Evolutionary conservation across 2,113 vertebrate genomes (phyloP).

Genomic region (Scomber colias): DNA sequence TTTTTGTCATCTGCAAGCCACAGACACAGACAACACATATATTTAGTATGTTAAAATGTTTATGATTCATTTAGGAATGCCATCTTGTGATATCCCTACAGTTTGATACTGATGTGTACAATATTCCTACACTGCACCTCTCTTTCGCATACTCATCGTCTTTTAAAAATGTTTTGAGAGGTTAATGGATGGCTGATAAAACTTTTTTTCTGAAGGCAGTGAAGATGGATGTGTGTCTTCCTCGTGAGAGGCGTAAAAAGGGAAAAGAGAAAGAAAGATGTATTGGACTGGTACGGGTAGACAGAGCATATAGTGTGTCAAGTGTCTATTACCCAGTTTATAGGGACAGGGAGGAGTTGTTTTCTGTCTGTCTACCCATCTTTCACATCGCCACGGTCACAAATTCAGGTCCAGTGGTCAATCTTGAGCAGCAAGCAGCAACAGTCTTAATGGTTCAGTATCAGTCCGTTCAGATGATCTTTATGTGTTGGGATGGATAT

Average conservation of each 20-base stretch:
- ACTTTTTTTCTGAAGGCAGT: constrained; percentile 53
- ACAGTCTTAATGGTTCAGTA: constrained; percentile 12
- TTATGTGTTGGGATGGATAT: constrained; percentile 37
- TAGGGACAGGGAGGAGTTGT: not conserved
- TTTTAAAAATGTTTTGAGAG: constrained; percentile 6
- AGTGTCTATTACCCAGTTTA: constrained; percentile 19
- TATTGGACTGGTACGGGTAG: constrained; percentile 27
- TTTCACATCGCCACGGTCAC: constrained; percentile 35
- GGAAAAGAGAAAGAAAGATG: constrained; percentile 23
- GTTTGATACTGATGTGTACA: constrained; percentile 41
- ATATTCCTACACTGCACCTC: constrained; percentile 45
- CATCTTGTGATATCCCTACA: constrained; percentile 59
- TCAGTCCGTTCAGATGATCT: constrained; percentile 19
- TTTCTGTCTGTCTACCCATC: constrained; percentile 20
- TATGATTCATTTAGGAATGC: constrained; percentile 59
- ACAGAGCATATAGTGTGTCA: constrained; percentile 21
- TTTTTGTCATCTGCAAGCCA: constrained; percentile 47
- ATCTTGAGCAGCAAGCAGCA: constrained; percentile 39
- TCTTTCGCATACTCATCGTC: constrained; percentile 1
- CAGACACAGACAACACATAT: constrained; percentile 62
- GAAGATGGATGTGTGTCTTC: constrained; percentile 36
- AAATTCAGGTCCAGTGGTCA: constrained; percentile 45
- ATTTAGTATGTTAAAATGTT: constrained; percentile 61
- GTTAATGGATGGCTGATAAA: constrained; percentile 11
- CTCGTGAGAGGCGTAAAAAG: constrained; percentile 25